Percentiles rank a stretch among this genome's conserved stretches.
These are phyloP conservation scores for Microplitis demolitor DNA, from an alignment of 1,140 invertebrate genomes.

Conservation along the genomic window DNA sequence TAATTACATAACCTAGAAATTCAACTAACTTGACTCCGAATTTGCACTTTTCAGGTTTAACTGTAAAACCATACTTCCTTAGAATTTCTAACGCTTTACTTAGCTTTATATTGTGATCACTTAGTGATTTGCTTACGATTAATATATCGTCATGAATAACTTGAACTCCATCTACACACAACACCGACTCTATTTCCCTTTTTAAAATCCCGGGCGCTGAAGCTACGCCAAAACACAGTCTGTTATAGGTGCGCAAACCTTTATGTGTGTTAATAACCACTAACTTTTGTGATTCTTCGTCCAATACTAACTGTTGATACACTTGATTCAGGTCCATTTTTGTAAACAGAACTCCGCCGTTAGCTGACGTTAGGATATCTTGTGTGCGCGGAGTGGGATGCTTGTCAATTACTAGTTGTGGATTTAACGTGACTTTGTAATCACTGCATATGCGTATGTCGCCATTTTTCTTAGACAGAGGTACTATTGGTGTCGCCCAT, in stretches of 20 bases:
- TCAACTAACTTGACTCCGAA: not conserved
- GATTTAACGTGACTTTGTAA: conserved; percentile 14
- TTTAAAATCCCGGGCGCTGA: conserved; percentile 7
- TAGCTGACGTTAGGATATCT: not conserved
- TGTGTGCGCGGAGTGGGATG: not conserved
- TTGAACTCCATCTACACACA: not conserved
- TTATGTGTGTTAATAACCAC: conserved; percentile 1
- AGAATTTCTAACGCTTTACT: not conserved
- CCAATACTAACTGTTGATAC: not conserved
- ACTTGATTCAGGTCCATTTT: conserved; percentile 6
- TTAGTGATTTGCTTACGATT: not conserved
- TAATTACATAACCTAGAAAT: conserved; percentile 3
- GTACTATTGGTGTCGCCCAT: conserved; percentile 7
- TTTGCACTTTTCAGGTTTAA: conserved; percentile 3
- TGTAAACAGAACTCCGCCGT: not conserved
- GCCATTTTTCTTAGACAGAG: not conserved
- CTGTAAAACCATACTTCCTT: not conserved
- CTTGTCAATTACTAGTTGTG: not conserved
- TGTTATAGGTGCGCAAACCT: not conserved
- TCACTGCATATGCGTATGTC: not conserved
- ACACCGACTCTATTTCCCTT: not conserved
- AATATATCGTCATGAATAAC: conserved; percentile 4
- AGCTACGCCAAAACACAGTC: conserved; percentile 13
- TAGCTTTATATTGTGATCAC: not conserved
- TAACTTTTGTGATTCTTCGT: not conserved